These are phyloP conservation scores for Cryptotis parvus DNA, from an alignment of 2,113 vertebrate genomes.

Conservation along the genomic window DNA sequence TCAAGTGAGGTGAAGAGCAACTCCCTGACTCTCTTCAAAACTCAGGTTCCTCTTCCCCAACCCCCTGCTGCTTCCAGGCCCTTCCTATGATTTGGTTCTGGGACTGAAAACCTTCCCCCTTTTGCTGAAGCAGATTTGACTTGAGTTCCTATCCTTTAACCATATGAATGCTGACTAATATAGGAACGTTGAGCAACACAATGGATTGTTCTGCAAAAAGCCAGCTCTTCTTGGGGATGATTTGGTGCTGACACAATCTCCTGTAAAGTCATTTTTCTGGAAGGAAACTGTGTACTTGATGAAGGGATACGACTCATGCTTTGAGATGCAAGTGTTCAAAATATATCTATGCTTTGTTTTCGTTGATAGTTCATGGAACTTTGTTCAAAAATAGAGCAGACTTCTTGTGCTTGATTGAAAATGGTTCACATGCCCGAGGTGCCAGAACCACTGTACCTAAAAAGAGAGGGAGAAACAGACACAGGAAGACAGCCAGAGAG, in stretches of 20 bases:
- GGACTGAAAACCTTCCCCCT: constrained; percentile 54
- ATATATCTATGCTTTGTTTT: constrained; percentile 15
- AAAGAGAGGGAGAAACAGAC: too few relatives aligned
- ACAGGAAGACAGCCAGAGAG: too few relatives aligned
- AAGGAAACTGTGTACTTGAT: background rate
- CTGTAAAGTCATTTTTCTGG: background rate
- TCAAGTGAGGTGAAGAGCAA: background rate
- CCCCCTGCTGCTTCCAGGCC: background rate
- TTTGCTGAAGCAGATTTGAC: constrained; percentile 2
- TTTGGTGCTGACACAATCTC: background rate
- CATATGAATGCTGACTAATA: constrained; percentile 26
- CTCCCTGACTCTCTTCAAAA: too few relatives aligned
- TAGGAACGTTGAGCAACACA: background rate
- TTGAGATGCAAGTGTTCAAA: background rate
- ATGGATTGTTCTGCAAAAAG: background rate
- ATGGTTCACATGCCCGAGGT: background rate
- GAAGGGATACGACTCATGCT: background rate
- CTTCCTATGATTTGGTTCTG: constrained; percentile 20
- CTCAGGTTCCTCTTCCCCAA: background rate
- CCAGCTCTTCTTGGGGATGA: background rate
- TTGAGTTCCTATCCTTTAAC: constrained; percentile 23
- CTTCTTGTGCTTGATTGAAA: constrained; percentile 31
- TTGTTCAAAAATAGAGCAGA: constrained; percentile 6
- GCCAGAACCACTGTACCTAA: background rate
- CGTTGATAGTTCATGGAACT: background rate